Evolutionary conservation across 2,113 vertebrate species (phyloP).

Genomic region (Apteryx mantelli): DNA sequence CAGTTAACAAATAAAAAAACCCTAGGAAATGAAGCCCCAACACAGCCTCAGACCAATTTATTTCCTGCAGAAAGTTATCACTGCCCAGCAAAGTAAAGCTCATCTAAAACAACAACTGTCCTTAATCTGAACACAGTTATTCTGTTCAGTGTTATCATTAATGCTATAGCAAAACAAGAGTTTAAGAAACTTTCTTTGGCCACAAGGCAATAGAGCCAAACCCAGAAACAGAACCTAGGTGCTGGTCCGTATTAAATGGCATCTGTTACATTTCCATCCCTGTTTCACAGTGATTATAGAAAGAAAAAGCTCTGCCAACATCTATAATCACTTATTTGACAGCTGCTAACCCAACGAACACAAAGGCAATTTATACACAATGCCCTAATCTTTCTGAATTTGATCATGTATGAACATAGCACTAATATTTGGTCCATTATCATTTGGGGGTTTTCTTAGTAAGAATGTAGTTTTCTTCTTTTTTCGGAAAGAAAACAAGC

Average conservation of each 20-base stretch:
- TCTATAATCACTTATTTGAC: constrained; percentile 70
- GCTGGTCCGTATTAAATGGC: constrained; percentile 62
- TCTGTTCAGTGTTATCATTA: neutral
- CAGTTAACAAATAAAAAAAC: constrained; percentile 23
- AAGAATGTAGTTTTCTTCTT: neutral
- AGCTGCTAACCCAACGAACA: constrained; percentile 62
- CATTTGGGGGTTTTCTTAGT: neutral
- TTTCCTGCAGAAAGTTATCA: constrained; percentile 5
- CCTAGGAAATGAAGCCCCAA: constrained; percentile 20
- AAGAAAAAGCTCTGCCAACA: constrained; percentile 31
- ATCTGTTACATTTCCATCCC: constrained; percentile 67
- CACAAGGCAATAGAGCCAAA: neutral
- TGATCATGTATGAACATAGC: constrained; percentile 43
- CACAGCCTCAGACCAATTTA: neutral
- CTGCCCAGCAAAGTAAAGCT: neutral
- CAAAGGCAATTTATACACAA: constrained; percentile 27
- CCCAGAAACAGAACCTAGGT: constrained; percentile 36
- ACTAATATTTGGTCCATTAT: neutral
- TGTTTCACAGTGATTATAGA: constrained; percentile 30
- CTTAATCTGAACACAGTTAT: neutral
- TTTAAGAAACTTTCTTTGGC: constrained; percentile 17
- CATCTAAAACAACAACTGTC: neutral
- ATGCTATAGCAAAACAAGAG: neutral
- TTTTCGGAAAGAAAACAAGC: neutral
- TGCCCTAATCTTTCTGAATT: constrained; percentile 42